Evolutionary conservation across 2,113 vertebrate species (phyloP), one percentile per base, ranked within the genome.

Genomic region (Ursus arctos): DNA sequence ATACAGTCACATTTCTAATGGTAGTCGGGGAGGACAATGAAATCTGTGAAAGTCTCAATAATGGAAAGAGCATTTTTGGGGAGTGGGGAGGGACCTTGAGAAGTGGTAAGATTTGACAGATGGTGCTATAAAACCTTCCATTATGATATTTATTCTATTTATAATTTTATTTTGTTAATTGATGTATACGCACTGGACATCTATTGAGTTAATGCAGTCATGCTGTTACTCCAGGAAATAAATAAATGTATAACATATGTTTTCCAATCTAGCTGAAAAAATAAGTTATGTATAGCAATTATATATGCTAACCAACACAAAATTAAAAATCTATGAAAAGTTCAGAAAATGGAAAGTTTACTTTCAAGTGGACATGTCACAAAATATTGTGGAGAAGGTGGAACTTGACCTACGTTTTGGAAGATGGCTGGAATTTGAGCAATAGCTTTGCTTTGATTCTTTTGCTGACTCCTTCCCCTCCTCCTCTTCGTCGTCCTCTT

Each of bases 191-290:
- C 8, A 21, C 14, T n/a, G 6, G 14, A 26, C 1, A 28, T 67
- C 4, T 89, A 36, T 36, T 88, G 40, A 82, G 22, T 72, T 94
- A 65, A 71, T 33, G 1, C 2, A 74, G 6, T 7, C 55, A n/a
- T 74, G 19, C 4, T 95, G 77, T 65, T 85, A 59, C 43, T 69
- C 51, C 36, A 77, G 40, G 13, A 97, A 93, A 95, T 57, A 21
- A 59, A 22, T 55, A 47, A 55, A 53, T 53, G n/a, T 24, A 82
- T 49, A 18, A 24, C 21, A 21, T 77, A 43, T 5, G 33, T 69
- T 92, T 83, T 4, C 40, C 4, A 43, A 19, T 49, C 8, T 63
- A 83, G 33, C 28, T 36, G 4, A 55, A 13, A 49, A 95, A 74
- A 21, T 28, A 80, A 81, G 15, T 81, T 14, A 69, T 26, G 22